phyloP scores from a whole-genome alignment of 2,113 vertebrate genomes.

The Myodes glareolus region DNA sequence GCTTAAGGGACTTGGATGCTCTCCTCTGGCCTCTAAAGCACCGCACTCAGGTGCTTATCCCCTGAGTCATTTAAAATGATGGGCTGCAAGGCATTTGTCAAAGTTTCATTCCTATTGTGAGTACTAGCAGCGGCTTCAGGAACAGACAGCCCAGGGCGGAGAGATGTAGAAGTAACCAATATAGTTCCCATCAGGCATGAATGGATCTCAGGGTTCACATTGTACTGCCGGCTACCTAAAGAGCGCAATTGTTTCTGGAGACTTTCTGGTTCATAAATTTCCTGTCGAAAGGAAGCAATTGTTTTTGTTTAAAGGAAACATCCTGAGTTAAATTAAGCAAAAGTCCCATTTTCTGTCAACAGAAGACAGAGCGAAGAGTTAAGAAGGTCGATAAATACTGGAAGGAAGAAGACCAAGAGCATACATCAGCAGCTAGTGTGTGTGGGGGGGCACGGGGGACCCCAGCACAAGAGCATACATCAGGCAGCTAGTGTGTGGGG shows the following conservation, averaged over 20 bases:
- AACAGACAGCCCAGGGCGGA: background rate
- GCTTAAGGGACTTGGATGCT: background rate
- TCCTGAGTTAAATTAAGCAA: constrained; percentile 74
- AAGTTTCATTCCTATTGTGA: background rate
- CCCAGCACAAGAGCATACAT: constrained; percentile 7
- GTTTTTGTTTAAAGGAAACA: constrained; percentile 80
- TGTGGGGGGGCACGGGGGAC: background rate
- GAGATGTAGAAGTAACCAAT: background rate
- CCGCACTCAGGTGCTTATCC: background rate
- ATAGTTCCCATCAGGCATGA: background rate
- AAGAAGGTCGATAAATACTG: constrained; percentile 68
- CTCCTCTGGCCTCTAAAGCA: background rate
- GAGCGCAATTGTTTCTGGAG: constrained; percentile 52
- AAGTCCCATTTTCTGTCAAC: constrained; percentile 72
- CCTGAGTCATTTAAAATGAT: background rate
- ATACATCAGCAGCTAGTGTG: background rate
- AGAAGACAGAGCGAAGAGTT: constrained; percentile 70
- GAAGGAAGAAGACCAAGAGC: background rate
- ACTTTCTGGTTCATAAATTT: constrained; percentile 75
- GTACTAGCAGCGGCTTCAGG: background rate
- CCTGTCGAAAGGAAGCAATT: constrained; percentile 76
- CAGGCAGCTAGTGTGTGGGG: background rate
- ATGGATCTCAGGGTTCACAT: background rate
- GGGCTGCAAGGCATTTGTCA: background rate
- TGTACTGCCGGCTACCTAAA: constrained; percentile 26